These are phyloP conservation scores for Halictus rubicundus DNA, from an alignment of 1,140 invertebrate genomes.

Conservation along the genomic window DNA sequence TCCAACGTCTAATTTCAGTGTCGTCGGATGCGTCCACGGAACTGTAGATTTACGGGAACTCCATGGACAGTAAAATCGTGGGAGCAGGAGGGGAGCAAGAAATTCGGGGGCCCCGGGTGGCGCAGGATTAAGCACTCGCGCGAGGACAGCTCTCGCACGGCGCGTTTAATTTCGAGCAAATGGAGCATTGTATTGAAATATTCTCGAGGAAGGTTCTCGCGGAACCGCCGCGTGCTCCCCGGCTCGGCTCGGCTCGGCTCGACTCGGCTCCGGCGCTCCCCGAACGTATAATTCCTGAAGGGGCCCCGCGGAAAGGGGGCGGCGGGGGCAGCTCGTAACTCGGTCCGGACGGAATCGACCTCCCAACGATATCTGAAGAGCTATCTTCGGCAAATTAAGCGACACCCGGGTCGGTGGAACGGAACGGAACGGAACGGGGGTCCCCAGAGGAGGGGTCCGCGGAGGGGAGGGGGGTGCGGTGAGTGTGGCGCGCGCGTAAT, in stretches of 20 bases:
- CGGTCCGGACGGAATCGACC: constrained; percentile 28
- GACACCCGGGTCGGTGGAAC: constrained; percentile 21
- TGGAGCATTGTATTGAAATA: constrained; percentile 47
- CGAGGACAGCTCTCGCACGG: background rate
- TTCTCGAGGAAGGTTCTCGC: constrained; percentile 30
- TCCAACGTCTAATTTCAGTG: too few relatives aligned
- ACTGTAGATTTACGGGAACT: too few relatives aligned
- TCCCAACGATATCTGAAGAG: constrained; percentile 49
- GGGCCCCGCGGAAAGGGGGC: background rate
- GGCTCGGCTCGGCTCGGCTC: too few relatives aligned
- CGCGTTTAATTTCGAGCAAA: constrained; percentile 38
- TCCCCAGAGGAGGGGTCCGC: background rate
- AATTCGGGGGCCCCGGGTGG: too few relatives aligned
- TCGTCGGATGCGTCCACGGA: too few relatives aligned
- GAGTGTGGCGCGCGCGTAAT: constrained; percentile 5
- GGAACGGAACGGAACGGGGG: background rate
- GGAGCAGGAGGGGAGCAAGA: background rate
- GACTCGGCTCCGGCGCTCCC: background rate
- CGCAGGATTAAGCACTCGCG: background rate
- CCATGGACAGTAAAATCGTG: background rate
- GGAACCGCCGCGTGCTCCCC: constrained; percentile 17
- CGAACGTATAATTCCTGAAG: constrained; percentile 20
- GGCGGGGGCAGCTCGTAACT: constrained; percentile 29
- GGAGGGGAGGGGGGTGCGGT: background rate
- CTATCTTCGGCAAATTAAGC: constrained; percentile 48